Conservation (phyloP, 1,140 invertebrate genomes). For the Drosophila dunni region DNA sequence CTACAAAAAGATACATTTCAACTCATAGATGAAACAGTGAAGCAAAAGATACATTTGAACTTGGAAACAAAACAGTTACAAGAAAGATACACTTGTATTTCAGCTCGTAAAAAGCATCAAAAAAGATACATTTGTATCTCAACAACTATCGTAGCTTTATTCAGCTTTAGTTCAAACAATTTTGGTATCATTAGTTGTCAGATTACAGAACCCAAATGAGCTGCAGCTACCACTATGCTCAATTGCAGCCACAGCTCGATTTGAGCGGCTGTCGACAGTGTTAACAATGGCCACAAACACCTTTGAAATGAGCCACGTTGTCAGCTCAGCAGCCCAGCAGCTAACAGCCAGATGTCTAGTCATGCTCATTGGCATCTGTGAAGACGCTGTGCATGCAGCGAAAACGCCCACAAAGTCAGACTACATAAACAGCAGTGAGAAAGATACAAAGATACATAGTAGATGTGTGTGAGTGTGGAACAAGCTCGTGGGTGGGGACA, state of each 20-base stretch:
- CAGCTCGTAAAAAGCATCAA: too few relatives aligned
- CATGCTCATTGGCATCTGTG: slow-evolving; percentile 76
- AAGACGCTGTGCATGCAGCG: slow-evolving; percentile 54
- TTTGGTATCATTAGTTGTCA: slow-evolving; percentile 13
- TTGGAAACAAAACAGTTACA: too few relatives aligned
- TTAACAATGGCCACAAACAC: slow-evolving; percentile 56
- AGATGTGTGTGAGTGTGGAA: neutral
- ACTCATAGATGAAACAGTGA: too few relatives aligned
- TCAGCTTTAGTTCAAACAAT: too few relatives aligned
- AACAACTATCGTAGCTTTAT: neutral
- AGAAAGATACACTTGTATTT: too few relatives aligned
- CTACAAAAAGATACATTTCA: too few relatives aligned
- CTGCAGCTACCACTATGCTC: slow-evolving; percentile 22
- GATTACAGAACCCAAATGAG: slow-evolving; percentile 1
- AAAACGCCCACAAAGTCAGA: slow-evolving; percentile 39
- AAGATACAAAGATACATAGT: too few relatives aligned
- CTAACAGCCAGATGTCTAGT: slow-evolving; percentile 70
- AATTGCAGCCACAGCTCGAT: slow-evolving; percentile 58
- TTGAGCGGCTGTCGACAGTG: slow-evolving; percentile 36
- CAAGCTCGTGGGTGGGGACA: slow-evolving; percentile 46
- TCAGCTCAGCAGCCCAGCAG: slow-evolving; percentile 22
- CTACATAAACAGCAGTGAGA: slow-evolving; percentile 45
- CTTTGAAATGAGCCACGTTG: slow-evolving; percentile 45
- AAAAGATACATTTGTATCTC: slow-evolving; percentile 5
- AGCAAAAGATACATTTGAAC: too few relatives aligned